These are phyloP conservation scores for Melanophora roralis DNA, from an alignment of 2,888 invertebrate species.

Conservation along the genomic window DNA sequence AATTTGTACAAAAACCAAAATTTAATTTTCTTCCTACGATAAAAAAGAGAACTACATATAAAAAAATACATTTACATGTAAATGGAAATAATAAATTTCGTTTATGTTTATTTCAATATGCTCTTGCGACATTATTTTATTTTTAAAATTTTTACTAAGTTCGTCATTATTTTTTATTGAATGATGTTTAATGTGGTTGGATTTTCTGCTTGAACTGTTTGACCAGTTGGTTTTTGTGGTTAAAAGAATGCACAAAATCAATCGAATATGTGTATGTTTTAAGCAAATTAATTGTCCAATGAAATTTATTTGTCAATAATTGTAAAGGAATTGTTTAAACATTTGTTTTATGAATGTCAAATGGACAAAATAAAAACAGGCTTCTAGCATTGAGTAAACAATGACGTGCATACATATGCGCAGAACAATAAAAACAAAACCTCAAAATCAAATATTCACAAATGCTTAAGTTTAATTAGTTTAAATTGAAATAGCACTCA, in stretches of 20 bases:
- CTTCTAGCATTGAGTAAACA: constrained; percentile 17
- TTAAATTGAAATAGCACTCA: too few species aligned
- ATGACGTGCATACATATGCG: too few species aligned
- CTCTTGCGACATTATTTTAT: not conserved
- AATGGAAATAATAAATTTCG: too few species aligned
- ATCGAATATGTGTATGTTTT: not conserved
- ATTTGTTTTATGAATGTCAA: constrained; percentile 34
- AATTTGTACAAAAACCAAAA: too few species aligned
- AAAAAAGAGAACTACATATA: too few species aligned
- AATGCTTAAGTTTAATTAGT: too few species aligned
- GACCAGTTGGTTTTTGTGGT: constrained; percentile 47
- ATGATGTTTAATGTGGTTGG: not conserved
- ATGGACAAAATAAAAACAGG: constrained; percentile 15
- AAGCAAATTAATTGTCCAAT: constrained; percentile 28
- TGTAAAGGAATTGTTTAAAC: constrained; percentile 28
- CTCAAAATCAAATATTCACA: too few species aligned
- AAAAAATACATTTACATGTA: too few species aligned
- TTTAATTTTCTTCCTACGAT: too few species aligned
- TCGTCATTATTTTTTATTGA: not conserved
- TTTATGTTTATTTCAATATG: too few species aligned
- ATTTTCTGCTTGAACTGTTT: constrained; percentile 7
- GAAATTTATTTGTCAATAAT: constrained; percentile 40
- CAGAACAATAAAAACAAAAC: not conserved
- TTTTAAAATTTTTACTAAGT: not conserved
- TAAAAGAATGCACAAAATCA: not conserved